Conservation (phyloP, 2,797 vertebrate genomes). For the Cheirogaleus major region DNA sequence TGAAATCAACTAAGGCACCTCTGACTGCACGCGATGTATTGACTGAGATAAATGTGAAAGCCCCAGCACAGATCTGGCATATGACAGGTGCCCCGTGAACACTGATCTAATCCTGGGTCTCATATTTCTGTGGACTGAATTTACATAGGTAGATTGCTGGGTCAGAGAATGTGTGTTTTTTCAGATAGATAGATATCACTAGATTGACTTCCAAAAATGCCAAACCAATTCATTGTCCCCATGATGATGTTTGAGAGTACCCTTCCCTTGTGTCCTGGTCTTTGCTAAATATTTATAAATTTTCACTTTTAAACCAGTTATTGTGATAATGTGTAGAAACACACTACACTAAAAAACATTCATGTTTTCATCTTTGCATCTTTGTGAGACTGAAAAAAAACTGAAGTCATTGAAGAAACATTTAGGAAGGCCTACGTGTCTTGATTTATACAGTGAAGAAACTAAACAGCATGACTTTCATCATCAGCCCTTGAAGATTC, state of each 20-base stretch:
- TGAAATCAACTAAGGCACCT: neutral
- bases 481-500: constrained; percentile 35
- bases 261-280: neutral
- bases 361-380: neutral
- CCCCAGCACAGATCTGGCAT: fast-evolving
- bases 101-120: neutral
- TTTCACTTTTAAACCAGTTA: constrained; percentile 44
- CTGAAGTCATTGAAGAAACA: constrained; percentile 28
- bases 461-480: constrained; percentile 39
- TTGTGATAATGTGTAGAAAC: neutral
- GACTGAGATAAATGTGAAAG: neutral
- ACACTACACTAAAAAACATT: neutral
- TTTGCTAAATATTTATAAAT: neutral
- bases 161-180: neutral
- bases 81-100: neutral
- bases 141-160: neutral
- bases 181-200: neutral
- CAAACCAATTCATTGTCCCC: neutral
- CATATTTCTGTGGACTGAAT: neutral
- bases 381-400: neutral
- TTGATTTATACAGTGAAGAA: constrained; percentile 65
- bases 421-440: neutral
- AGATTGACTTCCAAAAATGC: neutral
- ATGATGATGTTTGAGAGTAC: neutral
- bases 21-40: neutral